Conservation (phyloP, 2,113 vertebrate species). For the Nansenia antarctica region DNA sequence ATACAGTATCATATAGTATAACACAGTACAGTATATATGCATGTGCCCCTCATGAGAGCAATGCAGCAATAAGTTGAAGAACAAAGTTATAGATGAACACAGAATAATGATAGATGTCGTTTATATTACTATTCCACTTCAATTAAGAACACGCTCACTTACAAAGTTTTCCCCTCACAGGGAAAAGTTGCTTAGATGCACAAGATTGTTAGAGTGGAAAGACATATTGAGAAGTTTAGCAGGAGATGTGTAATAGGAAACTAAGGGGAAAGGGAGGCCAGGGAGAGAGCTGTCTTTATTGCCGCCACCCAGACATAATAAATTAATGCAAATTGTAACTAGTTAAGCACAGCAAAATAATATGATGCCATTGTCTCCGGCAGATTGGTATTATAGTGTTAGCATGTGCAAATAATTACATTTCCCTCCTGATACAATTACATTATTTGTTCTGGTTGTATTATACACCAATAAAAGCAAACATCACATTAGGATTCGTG, state of each 20-base stretch:
- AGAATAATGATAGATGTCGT: slow-evolving; percentile 3
- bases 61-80: not conserved
- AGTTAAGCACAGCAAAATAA: slow-evolving; percentile 84
- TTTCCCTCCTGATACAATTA: slow-evolving; percentile 92
- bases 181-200: slow-evolving; percentile 27
- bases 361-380: slow-evolving; percentile 75
- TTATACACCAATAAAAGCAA: slow-evolving; percentile 98
- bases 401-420: slow-evolving; percentile 93
- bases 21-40: too few relatives aligned
- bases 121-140: not conserved
- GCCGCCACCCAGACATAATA: slow-evolving; percentile 74
- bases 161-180: slow-evolving; percentile 43
- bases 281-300: slow-evolving; percentile 67
- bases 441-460: slow-evolving; percentile 98
- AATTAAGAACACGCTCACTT: not conserved
- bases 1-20: too few relatives aligned
- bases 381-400: slow-evolving; percentile 81
- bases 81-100: slow-evolving; percentile 12
- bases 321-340: slow-evolving; percentile 84
- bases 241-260: slow-evolving; percentile 60
- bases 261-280: slow-evolving; percentile 51
- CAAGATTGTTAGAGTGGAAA: slow-evolving; percentile 33
- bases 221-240: slow-evolving; percentile 47
- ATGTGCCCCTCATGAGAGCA: not conserved
- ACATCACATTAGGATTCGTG: slow-evolving; percentile 99